phyloP scores from a whole-genome alignment of 2,797 vertebrate genomes.

The Eulemur coronatus region DNA sequence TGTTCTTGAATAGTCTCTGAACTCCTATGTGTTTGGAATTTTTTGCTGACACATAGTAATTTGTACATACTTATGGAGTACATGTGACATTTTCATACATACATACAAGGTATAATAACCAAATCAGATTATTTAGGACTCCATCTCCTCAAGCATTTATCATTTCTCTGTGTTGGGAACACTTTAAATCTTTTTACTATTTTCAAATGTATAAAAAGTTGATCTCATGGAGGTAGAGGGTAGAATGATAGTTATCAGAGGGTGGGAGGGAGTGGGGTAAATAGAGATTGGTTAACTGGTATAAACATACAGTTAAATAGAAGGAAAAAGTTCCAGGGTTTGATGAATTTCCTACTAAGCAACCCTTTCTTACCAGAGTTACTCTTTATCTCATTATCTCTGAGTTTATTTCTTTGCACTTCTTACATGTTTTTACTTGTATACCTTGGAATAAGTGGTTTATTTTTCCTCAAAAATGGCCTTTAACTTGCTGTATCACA shows the following conservation, averaged over 20 bases:
- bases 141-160: not conserved
- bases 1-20: not conserved
- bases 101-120: not conserved
- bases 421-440: not conserved
- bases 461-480: not conserved
- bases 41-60: not conserved
- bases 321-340: not conserved
- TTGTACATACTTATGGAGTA: not conserved
- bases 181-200: not conserved
- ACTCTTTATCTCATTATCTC: not conserved
- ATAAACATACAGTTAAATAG: not conserved
- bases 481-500: not conserved
- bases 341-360: not conserved
- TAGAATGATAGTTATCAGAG: not conserved
- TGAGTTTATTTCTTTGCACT: not conserved
- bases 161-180: not conserved
- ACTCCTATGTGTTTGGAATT: not conserved
- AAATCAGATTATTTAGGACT: not conserved
- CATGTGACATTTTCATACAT: not conserved
- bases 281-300: not conserved
- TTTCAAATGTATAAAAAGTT: not conserved
- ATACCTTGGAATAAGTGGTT: not conserved
- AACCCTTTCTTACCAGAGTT: not conserved
- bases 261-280: fast-evolving
- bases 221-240: not conserved